Evolutionary conservation across 2,113 vertebrate genomes (phyloP), one percentile per base, ranked within the genome.

Genomic region (Rhegmatorhina hoffmannsi): DNA sequence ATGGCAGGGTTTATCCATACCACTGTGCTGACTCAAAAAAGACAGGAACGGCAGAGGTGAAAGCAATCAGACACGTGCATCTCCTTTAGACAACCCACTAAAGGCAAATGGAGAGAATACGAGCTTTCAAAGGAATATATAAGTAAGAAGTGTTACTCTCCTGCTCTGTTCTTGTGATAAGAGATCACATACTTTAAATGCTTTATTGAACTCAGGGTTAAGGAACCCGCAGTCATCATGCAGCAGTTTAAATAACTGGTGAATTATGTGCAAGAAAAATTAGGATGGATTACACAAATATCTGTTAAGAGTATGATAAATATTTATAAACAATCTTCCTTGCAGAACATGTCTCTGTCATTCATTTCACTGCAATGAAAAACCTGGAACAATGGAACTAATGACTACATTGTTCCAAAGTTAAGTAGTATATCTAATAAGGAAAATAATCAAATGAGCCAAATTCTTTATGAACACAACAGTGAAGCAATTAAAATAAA

Each of bases 401-500:
- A 94, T 92, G 95, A 94, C 89, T 44, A 63, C 95, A 96, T 97
- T 94, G 94, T 96, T 96, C 96, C 94, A 60, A 96, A 97, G 91
- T 83, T 92, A 97, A 96, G 96, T 96, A 92, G 80, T 91, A 88
- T 97, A 96, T 97, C 96, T 97, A 97, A 92, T 86, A 95, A 97
- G 92, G 92, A 95, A 91, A 93, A 86, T 77, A 76, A 81, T 88
- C 40, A 92, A 87, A 89, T 33, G 91, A 93, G 94, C 93, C 95
- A 95, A 84, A 92, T 84, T 96, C 95, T 95, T 96, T 93, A 91
- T 78, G 90, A 96, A 95, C 79, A 81, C 60, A 91, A 94, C 94
- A 97, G 96, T 84, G 97, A 95, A 92, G 94, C 90, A 95, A 97
- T 97, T 88, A 97, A 98, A 98, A 98, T 97, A 98, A 98, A 98